Evolutionary conservation across 2,113 vertebrate genomes (phyloP).

Genomic region (Tetraodon nigroviridis): DNA sequence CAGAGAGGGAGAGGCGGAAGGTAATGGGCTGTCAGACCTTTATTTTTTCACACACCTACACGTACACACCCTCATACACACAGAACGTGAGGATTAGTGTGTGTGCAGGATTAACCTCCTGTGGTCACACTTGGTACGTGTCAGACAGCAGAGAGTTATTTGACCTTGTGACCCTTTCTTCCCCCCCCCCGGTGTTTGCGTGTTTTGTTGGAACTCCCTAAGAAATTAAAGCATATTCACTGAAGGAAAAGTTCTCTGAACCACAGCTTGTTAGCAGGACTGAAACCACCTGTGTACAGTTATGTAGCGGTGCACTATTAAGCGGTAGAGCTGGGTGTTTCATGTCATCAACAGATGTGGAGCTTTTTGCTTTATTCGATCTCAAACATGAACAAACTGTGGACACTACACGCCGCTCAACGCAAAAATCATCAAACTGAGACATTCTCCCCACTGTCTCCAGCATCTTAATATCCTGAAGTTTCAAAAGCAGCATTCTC

Average conservation of each 20-base stretch:
- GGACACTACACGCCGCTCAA: conserved; percentile 3
- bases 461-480: background rate
- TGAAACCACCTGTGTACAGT: too few relatives aligned
- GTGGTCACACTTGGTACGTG: conserved; percentile 50
- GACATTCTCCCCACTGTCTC: background rate
- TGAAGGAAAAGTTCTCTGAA: too few relatives aligned
- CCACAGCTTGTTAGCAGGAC: too few relatives aligned
- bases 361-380: background rate
- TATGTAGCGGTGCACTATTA: too few relatives aligned
- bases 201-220: background rate
- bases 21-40: conserved; percentile 48
- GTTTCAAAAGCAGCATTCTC: background rate
- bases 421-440: background rate
- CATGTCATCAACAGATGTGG: background rate
- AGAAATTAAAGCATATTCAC: too few relatives aligned
- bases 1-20: conserved; percentile 73
- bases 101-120: conserved; percentile 54
- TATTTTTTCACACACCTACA: conserved; percentile 21
- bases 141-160: conserved; percentile 54
- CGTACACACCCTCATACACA: conserved; percentile 1
- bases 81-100: conserved; percentile 46
- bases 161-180: conserved; percentile 45
- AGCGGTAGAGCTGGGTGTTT: background rate
- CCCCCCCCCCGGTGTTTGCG: conserved; percentile 3
- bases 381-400: background rate